Evolutionary conservation across 1,140 invertebrate genomes (phyloP).

Genomic region (Galendromus occidentalis): DNA sequence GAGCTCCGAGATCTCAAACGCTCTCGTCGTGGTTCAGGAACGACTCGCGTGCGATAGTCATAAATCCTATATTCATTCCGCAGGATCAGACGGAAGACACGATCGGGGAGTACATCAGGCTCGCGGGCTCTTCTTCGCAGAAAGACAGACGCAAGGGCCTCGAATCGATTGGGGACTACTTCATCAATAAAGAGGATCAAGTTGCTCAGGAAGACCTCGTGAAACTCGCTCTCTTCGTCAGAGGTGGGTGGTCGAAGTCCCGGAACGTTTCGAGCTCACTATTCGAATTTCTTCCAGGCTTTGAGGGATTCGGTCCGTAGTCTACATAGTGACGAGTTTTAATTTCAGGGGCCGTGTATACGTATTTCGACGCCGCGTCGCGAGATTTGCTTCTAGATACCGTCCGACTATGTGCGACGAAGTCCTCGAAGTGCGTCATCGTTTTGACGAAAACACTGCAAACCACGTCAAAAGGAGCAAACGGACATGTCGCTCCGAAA

Average conservation of each 20-base stretch:
- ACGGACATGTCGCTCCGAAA: conserved; percentile 3
- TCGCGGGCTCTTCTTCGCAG: not conserved
- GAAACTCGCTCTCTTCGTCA: not conserved
- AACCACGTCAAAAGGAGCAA: not conserved
- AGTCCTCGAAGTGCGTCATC: not conserved
- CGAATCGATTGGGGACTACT: not conserved
- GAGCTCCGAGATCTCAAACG: too few species aligned
- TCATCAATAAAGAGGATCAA: not conserved
- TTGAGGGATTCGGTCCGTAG: too few species aligned
- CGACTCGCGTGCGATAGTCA: too few species aligned
- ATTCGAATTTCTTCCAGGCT: too few species aligned
- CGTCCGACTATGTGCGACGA: not conserved
- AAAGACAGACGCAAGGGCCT: not conserved
- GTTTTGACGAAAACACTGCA: not conserved
- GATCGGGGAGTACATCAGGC: not conserved
- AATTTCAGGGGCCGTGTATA: conserved; percentile 2
- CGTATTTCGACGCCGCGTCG: not conserved
- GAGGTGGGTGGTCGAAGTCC: not conserved
- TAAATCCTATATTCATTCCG: too few species aligned
- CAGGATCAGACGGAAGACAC: not conserved
- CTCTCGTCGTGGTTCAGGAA: too few species aligned
- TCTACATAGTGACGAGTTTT: too few species aligned
- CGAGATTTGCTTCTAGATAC: not conserved
- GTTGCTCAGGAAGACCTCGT: not conserved
- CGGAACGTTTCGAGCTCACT: too few species aligned